Percentiles rank a stretch among this genome's conserved stretches.
Evolutionary conservation across 2,797 vertebrate genomes (phyloP).

Genomic region (Sebastes kiyomatsui): DNA sequence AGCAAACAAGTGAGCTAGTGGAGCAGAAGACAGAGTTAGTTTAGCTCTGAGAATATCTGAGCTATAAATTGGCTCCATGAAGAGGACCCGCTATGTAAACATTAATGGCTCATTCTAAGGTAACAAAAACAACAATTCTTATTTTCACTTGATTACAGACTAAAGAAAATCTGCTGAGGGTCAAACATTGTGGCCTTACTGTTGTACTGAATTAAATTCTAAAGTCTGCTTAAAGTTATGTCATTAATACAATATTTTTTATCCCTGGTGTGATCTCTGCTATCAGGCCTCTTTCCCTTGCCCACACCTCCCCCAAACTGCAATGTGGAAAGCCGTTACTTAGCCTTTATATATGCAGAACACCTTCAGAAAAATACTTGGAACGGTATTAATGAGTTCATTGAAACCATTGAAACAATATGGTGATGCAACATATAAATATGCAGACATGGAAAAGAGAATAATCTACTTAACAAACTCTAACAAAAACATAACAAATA

Average conservation of each 20-base stretch:
- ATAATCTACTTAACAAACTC: not conserved
- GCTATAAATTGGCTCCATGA: too few relatives aligned
- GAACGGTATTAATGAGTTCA: not conserved
- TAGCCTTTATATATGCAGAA: not conserved
- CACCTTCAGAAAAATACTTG: not conserved
- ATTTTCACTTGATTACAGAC: too few relatives aligned
- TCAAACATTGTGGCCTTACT: not conserved
- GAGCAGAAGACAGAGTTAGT: too few relatives aligned
- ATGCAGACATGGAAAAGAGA: not conserved
- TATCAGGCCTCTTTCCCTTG: not conserved
- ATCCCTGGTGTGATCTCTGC: not conserved
- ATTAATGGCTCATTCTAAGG: too few relatives aligned
- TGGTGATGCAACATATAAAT: not conserved
- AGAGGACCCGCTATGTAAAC: too few relatives aligned
- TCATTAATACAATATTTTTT: not conserved
- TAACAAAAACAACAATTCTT: too few relatives aligned
- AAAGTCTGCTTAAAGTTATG: not conserved
- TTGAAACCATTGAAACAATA: not conserved
- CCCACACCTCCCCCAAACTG: not conserved
- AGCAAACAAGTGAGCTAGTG: too few relatives aligned
- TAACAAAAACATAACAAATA: not conserved
- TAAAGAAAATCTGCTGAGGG: not conserved
- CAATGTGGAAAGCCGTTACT: too few relatives aligned
- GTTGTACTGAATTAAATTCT: not conserved
- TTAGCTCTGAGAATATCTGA: too few relatives aligned